Conservation (phyloP, 2,113 vertebrate species). For the Pteruthius melanotis region DNA sequence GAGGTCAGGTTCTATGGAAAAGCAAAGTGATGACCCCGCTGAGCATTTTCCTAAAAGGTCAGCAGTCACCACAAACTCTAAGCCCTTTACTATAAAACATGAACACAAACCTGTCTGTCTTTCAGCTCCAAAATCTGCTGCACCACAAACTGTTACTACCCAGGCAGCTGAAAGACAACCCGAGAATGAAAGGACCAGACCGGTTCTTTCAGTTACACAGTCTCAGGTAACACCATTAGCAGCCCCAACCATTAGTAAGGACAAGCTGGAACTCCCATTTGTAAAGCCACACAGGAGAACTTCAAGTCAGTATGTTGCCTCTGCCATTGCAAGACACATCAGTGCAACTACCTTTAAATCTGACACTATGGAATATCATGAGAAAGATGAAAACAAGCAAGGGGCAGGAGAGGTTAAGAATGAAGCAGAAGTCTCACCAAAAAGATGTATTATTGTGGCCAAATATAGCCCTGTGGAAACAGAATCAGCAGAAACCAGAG, state of each 20-base stretch:
- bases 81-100: constrained; percentile 22
- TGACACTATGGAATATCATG: background rate
- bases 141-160: background rate
- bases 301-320: constrained; percentile 92
- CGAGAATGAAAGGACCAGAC: background rate
- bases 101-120: background rate
- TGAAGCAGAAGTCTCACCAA: background rate
- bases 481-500: background rate
- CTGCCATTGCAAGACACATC: constrained; percentile 82
- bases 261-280: constrained; percentile 75
- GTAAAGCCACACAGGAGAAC: constrained; percentile 85
- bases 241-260: background rate
- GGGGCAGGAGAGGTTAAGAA: background rate
- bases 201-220: background rate
- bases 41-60: constrained; percentile 46
- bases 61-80: background rate
- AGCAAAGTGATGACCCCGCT: constrained; percentile 26
- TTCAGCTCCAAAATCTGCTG: background rate
- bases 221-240: constrained; percentile 12
- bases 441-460: background rate
- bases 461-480: background rate
- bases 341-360: constrained; percentile 1
- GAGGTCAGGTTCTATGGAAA: constrained; percentile 73
- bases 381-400: background rate
- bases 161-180: background rate